Percentiles rank a stretch among this genome's conserved stretches.
phyloP scores from a whole-genome alignment of 2,888 invertebrate species.

The Tyria jacobaeae region DNA sequence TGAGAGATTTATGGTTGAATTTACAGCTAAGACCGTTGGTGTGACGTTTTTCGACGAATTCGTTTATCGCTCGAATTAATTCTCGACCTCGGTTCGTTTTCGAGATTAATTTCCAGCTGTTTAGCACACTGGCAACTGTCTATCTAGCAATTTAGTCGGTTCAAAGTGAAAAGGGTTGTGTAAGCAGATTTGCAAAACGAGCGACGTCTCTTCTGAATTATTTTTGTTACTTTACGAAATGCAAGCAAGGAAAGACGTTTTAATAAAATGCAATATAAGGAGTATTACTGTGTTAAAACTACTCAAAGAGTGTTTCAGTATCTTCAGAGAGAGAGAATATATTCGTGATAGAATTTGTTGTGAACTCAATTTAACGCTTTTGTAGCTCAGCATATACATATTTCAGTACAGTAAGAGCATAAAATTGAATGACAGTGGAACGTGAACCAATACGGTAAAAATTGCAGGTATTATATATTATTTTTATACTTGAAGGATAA shows the following conservation, averaged over 20 bases:
- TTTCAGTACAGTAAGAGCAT: background rate
- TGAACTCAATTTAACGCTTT: slow-evolving; percentile 1
- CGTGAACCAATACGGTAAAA: background rate
- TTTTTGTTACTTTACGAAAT: slow-evolving; percentile 51
- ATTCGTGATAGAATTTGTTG: slow-evolving; percentile 16
- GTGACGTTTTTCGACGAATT: slow-evolving; percentile 52
- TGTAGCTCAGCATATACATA: background rate
- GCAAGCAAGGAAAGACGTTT: slow-evolving; percentile 32
- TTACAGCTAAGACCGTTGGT: slow-evolving; percentile 7
- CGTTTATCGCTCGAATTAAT: slow-evolving; percentile 68
- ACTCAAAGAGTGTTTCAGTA: slow-evolving; percentile 20
- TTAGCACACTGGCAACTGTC: slow-evolving; percentile 58
- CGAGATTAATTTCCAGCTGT: slow-evolving; percentile 68
- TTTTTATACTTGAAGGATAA: too few species aligned
- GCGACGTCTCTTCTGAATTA: slow-evolving; percentile 47
- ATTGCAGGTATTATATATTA: background rate
- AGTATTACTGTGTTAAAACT: slow-evolving; percentile 27
- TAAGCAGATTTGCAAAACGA: slow-evolving; percentile 52
- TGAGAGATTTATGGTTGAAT: slow-evolving; percentile 28
- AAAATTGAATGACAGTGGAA: background rate
- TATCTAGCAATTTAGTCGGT: slow-evolving; percentile 55
- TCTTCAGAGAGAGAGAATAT: slow-evolving; percentile 17
- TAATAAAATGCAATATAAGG: slow-evolving; percentile 42
- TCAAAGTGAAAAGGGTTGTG: slow-evolving; percentile 54
- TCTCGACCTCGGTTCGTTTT: slow-evolving; percentile 61